Evolutionary conservation across 2,888 invertebrate genomes (phyloP).

Genomic region (Meiosimyza decipiens): DNA sequence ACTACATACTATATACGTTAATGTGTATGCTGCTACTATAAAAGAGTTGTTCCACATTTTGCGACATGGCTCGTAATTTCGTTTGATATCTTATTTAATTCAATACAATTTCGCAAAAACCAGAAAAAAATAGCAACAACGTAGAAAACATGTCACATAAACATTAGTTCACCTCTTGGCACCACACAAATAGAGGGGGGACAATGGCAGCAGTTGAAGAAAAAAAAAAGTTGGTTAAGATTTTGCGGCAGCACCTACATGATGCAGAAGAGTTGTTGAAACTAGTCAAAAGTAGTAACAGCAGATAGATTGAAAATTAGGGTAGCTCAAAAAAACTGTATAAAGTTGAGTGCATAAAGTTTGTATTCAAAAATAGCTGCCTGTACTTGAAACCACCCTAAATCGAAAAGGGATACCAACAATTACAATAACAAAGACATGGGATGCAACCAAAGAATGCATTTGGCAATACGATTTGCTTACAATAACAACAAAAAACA

Average conservation of each 20-base stretch:
- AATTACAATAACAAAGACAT: slow-evolving; percentile 1
- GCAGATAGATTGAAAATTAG: too few species aligned
- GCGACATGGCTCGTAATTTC: slow-evolving; percentile 49
- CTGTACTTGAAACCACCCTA: too few species aligned
- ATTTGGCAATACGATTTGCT: slow-evolving; percentile 21
- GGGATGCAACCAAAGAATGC: slow-evolving; percentile 35
- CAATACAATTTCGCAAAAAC: slow-evolving; percentile 39
- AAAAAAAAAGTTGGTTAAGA: neutral
- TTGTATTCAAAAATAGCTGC: too few species aligned
- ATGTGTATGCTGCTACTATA: too few species aligned
- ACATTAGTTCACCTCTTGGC: slow-evolving; percentile 51
- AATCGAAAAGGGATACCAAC: slow-evolving; percentile 22
- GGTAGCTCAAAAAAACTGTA: too few species aligned
- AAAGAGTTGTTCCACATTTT: slow-evolving; percentile 45
- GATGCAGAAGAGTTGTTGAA: neutral
- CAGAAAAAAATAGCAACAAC: slow-evolving; percentile 31
- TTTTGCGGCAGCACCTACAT: slow-evolving; percentile 12
- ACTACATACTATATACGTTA: too few species aligned
- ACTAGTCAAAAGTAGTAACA: neutral
- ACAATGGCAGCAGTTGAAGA: neutral
- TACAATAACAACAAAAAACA: slow-evolving; percentile 31
- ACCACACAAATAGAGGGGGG: slow-evolving; percentile 20
- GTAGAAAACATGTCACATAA: slow-evolving; percentile 51
- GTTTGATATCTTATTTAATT: slow-evolving; percentile 52
- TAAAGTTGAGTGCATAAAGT: too few species aligned